These are phyloP conservation scores for Pitta sordida DNA, from an alignment of 2,113 vertebrate genomes.

Conservation along the genomic window DNA sequence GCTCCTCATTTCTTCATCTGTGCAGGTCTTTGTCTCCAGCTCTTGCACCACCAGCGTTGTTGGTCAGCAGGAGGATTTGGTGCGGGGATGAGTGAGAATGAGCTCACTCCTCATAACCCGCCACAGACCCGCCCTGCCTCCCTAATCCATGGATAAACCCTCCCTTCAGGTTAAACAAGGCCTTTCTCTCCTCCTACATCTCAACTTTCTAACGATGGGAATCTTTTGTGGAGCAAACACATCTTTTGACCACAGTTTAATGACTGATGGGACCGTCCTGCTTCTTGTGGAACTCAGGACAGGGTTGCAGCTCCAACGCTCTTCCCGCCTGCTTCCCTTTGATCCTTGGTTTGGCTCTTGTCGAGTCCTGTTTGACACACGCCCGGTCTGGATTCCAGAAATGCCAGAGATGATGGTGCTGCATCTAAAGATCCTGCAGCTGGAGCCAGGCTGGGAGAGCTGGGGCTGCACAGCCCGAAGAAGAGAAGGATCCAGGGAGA, in stretches of 20 bases:
- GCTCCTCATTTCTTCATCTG: neutral
- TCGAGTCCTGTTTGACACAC: neutral
- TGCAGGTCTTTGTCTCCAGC: neutral
- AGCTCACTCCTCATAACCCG: neutral
- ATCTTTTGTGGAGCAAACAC: neutral
- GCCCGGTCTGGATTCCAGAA: neutral
- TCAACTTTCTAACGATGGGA: neutral
- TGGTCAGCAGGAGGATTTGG: neutral
- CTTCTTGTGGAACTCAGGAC: neutral
- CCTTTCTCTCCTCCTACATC: neutral
- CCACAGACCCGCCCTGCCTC: neutral
- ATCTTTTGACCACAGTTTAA: rapidly evolving
- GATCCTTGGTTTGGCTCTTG: neutral
- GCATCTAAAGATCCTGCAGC: neutral
- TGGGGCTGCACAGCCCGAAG: neutral
- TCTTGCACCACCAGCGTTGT: neutral
- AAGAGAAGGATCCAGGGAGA: neutral
- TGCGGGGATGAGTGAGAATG: neutral
- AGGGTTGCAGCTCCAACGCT: rapidly evolving
- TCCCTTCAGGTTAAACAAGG: neutral
- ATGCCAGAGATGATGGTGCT: neutral
- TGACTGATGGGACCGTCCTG: rapidly evolving
- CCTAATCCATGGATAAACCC: neutral
- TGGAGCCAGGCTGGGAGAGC: neutral
- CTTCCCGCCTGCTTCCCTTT: neutral